Percentiles rank a stretch among this genome's conserved stretches.
Evolutionary conservation across 2,797 vertebrate genomes (phyloP).

Genomic region (Micromesistius poutassou): DNA sequence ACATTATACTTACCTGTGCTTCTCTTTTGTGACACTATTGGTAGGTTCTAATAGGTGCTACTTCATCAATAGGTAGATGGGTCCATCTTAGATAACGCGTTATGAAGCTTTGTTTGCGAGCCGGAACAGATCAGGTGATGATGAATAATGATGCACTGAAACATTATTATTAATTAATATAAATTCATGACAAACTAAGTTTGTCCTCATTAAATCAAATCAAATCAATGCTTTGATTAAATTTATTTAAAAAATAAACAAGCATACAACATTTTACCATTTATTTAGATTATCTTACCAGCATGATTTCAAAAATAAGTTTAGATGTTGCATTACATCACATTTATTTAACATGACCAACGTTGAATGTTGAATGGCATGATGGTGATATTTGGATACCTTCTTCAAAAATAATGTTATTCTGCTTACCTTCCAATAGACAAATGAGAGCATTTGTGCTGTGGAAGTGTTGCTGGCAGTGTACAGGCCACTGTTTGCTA

Average conservation of each 20-base stretch:
- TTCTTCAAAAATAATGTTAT: background rate
- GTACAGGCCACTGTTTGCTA: background rate
- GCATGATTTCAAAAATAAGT: background rate
- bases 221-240: background rate
- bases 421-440: background rate
- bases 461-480: background rate
- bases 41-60: background rate
- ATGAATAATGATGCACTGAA: constrained; percentile 1
- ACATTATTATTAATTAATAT: background rate
- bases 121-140: background rate
- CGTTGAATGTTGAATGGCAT: background rate
- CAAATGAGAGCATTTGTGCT: background rate
- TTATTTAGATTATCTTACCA: background rate
- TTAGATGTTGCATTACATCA: background rate
- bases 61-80: background rate
- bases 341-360: background rate
- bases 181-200: background rate
- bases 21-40: background rate
- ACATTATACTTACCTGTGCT: background rate
- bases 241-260: background rate
- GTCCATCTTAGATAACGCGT: background rate
- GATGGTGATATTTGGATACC: background rate
- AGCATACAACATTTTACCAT: background rate
- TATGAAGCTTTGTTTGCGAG: background rate
- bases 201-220: background rate